Evolutionary conservation across 2,888 invertebrate genomes (phyloP).

Genomic region (Podotricha telesiphe): DNA sequence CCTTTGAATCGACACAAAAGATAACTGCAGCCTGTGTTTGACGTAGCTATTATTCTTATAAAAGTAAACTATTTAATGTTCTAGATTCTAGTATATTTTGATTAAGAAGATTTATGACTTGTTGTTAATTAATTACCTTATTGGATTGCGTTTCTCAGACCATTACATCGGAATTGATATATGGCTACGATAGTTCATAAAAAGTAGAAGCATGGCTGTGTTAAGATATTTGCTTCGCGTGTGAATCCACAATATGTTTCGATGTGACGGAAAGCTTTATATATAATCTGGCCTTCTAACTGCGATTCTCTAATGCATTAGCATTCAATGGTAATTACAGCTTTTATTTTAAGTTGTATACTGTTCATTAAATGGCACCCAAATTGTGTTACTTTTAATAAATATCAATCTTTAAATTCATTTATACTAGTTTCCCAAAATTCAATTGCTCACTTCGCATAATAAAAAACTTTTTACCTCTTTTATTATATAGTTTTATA

Average conservation of each 20-base stretch:
- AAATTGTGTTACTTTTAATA: too few relatives aligned
- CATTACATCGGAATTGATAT: background rate
- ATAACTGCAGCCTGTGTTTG: background rate
- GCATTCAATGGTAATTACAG: constrained; percentile 15
- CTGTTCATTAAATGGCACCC: background rate
- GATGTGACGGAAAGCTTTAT: constrained; percentile 27
- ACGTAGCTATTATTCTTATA: background rate
- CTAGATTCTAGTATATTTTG: background rate
- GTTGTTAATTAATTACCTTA: background rate
- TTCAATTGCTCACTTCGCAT: too few relatives aligned
- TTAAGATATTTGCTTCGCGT: constrained; percentile 30
- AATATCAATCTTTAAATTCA: too few relatives aligned
- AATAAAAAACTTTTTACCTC: too few relatives aligned
- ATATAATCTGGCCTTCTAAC: constrained; percentile 31
- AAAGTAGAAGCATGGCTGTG: background rate
- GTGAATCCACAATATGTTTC: constrained; percentile 33
- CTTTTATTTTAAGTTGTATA: background rate
- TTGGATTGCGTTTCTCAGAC: background rate
- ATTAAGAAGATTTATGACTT: background rate
- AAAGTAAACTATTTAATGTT: background rate
- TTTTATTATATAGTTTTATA: too few relatives aligned
- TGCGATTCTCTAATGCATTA: constrained; percentile 35
- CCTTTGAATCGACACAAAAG: constrained; percentile 12
- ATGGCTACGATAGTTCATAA: background rate
- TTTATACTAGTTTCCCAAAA: too few relatives aligned